Conservation (phyloP, 1,140 invertebrate species). For the Thaumetopoea pityocampa region DNA sequence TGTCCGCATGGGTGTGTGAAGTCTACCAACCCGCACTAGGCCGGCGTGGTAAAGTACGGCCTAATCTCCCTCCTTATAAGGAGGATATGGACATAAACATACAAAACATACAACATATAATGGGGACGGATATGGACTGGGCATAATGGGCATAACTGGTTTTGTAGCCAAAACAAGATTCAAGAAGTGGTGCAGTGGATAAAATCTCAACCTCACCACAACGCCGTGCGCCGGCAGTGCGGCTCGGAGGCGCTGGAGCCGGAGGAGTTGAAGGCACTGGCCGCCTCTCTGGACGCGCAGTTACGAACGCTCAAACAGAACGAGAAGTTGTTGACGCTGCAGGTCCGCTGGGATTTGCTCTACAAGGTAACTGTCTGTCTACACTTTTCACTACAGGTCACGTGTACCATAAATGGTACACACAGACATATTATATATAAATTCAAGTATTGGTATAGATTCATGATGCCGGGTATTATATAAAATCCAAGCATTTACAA, state of each 20-base stretch:
- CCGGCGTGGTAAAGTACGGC: too few relatives aligned
- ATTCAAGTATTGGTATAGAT: conserved; percentile 1
- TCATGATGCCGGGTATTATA: too few relatives aligned
- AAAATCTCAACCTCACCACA: conserved; percentile 80
- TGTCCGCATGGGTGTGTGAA: too few relatives aligned
- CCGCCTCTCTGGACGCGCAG: conserved; percentile 76
- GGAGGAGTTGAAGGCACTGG: conserved; percentile 80
- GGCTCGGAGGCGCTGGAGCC: conserved; percentile 83
- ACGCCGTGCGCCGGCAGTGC: conserved; percentile 78
- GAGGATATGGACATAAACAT: too few relatives aligned
- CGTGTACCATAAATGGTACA: too few relatives aligned
- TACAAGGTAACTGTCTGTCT: conserved; percentile 77
- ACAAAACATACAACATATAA: too few relatives aligned
- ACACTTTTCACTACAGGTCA: too few relatives aligned
- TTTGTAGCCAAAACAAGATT: conserved; percentile 73
- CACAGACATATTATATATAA: not conserved
- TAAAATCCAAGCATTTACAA: too few relatives aligned
- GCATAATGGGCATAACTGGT: too few relatives aligned
- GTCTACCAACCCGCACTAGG: too few relatives aligned
- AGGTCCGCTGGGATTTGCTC: conserved; percentile 87
- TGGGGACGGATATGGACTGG: too few relatives aligned
- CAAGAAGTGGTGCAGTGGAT: conserved; percentile 83
- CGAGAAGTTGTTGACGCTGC: conserved; percentile 80
- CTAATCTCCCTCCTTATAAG: too few relatives aligned
- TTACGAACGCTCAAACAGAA: conserved; percentile 42